Percentiles rank a stretch among this genome's conserved stretches.
These are phyloP conservation scores for Vidua chalybeata DNA, from an alignment of 2,113 vertebrate species.

Conservation along the genomic window DNA sequence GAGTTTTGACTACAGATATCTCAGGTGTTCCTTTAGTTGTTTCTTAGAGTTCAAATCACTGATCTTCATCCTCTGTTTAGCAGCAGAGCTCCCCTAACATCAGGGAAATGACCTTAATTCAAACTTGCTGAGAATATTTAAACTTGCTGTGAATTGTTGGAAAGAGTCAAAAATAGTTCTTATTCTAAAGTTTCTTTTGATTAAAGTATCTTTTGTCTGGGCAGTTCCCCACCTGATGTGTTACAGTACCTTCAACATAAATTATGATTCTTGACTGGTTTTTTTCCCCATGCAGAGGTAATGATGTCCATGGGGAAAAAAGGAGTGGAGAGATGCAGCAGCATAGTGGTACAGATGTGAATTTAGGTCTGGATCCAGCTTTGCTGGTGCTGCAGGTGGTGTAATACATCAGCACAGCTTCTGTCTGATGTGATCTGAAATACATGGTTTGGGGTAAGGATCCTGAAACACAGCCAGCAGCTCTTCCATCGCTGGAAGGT, in stretches of 20 bases:
- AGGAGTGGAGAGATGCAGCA: neutral
- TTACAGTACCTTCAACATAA: neutral
- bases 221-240: neutral
- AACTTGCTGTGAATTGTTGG: neutral
- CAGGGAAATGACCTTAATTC: neutral
- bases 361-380: neutral
- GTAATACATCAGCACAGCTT: neutral
- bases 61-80: neutral
- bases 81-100: neutral
- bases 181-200: neutral
- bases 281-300: neutral
- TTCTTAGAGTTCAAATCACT: neutral
- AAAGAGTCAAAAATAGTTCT: neutral
- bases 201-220: neutral
- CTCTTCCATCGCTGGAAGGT: neutral
- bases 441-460: neutral
- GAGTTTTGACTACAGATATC: neutral
- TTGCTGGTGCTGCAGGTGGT: neutral
- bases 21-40: neutral
- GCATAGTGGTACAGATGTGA: neutral
- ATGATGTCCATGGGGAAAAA: neutral
- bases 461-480: neutral
- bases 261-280: neutral
- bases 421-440: neutral
- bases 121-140: neutral